Conservation (phyloP, 2,888 invertebrate genomes). For the Endomychus coccineus region DNA sequence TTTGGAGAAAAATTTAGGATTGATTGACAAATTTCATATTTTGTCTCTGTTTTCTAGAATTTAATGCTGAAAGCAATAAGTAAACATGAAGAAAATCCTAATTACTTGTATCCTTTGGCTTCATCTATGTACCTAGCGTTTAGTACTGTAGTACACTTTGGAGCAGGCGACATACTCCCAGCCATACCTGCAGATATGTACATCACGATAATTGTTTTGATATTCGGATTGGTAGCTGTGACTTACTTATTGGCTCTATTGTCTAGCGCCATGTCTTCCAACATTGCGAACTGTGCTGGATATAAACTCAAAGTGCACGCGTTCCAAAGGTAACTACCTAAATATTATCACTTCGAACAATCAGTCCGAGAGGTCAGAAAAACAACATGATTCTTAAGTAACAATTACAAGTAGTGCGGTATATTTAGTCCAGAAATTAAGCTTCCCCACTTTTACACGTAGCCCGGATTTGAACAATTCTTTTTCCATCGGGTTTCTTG, state of each 20-base stretch:
- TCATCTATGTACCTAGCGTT: constrained; percentile 47
- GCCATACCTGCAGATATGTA: constrained; percentile 7
- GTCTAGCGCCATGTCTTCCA: constrained; percentile 4
- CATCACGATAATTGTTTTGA: background rate
- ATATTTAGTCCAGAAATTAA: too few species aligned
- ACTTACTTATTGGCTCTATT: constrained; percentile 6
- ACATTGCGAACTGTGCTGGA: constrained; percentile 3
- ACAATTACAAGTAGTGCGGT: too few species aligned
- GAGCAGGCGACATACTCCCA: constrained; percentile 44
- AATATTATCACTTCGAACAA: too few species aligned
- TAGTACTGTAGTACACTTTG: constrained; percentile 43
- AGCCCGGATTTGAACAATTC: too few species aligned
- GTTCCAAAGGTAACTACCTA: constrained; percentile 12
- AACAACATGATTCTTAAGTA: too few species aligned
- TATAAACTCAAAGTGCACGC: constrained; percentile 5
- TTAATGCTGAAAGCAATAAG: constrained; percentile 16
- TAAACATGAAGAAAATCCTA: constrained; percentile 12
- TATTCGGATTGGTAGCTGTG: background rate
- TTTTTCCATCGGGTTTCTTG: too few species aligned
- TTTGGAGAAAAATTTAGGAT: too few species aligned
- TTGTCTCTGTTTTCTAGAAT: constrained; percentile 4
- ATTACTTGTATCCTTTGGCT: constrained; percentile 33
- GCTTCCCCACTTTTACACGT: too few species aligned
- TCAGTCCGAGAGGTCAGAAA: too few species aligned
- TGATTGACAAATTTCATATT: background rate